phyloP scores from a whole-genome alignment of 2,888 invertebrate genomes.

The Diaprepes abbreviatus region DNA sequence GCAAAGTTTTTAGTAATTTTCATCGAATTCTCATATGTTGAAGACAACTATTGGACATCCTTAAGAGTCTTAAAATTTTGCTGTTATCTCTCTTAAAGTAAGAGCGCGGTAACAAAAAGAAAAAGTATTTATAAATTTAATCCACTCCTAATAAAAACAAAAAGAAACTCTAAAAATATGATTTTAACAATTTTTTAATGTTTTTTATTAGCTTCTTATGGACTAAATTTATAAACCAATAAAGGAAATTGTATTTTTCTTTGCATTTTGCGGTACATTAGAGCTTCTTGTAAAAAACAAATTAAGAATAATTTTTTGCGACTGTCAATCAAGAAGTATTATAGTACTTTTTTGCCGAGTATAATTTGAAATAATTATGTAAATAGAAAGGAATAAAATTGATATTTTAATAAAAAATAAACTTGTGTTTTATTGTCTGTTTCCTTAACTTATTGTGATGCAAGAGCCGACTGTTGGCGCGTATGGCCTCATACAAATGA shows the following conservation, averaged over 20 bases:
- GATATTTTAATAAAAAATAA: conserved; percentile 17
- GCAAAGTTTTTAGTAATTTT: too few relatives aligned
- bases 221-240: too few relatives aligned
- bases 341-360: neutral
- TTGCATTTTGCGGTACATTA: neutral
- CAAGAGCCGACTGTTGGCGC: too few relatives aligned
- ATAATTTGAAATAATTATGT: conserved; percentile 15
- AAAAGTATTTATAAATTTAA: too few relatives aligned
- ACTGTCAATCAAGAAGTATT: conserved; percentile 22
- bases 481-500: too few relatives aligned
- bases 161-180: too few relatives aligned
- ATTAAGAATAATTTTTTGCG: conserved; percentile 13
- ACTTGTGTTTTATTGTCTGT: neutral
- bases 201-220: neutral
- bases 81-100: too few relatives aligned
- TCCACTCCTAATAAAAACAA: neutral
- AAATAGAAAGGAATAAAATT: conserved; percentile 17
- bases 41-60: too few relatives aligned
- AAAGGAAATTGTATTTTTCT: neutral
- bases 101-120: too few relatives aligned
- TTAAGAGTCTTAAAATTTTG: too few relatives aligned
- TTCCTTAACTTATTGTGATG: too few relatives aligned
- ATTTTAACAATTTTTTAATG: neutral
- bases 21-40: too few relatives aligned
- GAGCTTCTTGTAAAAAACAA: conserved; percentile 9